Base-by-base conservation (phyloP, 2,113 vertebrate species). In the Hippocampus comes region DNA sequence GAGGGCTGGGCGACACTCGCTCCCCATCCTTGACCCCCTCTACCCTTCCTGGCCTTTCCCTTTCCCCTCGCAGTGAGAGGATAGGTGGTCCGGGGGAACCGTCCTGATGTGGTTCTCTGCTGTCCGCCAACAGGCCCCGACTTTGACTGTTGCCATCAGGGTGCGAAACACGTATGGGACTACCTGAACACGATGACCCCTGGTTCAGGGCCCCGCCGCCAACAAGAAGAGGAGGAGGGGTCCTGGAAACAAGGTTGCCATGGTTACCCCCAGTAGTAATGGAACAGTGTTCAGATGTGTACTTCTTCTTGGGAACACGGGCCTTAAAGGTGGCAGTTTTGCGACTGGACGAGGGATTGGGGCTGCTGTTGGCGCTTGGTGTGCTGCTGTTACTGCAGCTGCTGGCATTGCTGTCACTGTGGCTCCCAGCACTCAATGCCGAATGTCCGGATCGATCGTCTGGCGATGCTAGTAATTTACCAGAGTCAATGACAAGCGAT, bases 301-400 rank as follows among this genome's bases (percentile, higher is more conserved):
- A 95, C 79, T 96, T 97, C 90, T 95, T 96, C 83, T 96, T 95
- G 68, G 95, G 95, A 0, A 94, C 93, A 0, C 94, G 92, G 1
- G 94, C 92, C 80, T 97, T 97, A 80, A 97, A 97, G 3, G 95
- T 95, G 78, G 95, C 95, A 0, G 95, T 97, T 88, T 96, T 96
- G 0, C 95, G 92, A 81, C 91, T 97, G 61, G 90, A 68, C 80
- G 92, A 71, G 68, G 91, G 90, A 79, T 92, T 93, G 59, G 87
- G 95, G 89, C 91, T 93, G 92, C 78, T 93, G 92, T 83, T 91
- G 77, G 72, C 81, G 76, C 86, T 94, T 63, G 75, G 87, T 23
- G 76, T 93, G 65, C 92, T 92, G 67, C 89, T 90, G 84, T 88
- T 92, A 76, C 92, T 92, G 61, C 88, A 89, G 48, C 90, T 91